Conservation (phyloP, 2,113 vertebrate species). For the Megaptera novaeangliae region DNA sequence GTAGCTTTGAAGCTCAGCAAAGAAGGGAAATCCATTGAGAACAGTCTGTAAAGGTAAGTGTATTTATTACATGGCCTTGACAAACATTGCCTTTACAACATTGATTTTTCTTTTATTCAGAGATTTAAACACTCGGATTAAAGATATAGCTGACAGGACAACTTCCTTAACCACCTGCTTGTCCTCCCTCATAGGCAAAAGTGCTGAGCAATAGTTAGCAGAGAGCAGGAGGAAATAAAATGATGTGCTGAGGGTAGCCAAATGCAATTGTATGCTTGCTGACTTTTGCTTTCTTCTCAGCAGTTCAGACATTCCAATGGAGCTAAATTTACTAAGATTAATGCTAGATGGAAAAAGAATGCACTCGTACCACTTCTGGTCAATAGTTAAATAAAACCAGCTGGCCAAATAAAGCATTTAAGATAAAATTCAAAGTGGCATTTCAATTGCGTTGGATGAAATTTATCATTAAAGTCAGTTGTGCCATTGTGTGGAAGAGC, state of each 20-base stretch:
- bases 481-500: slow-evolving; percentile 25
- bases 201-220: slow-evolving; percentile 72
- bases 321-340: slow-evolving; percentile 77
- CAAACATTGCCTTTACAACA: slow-evolving; percentile 80
- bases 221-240: slow-evolving; percentile 65
- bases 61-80: slow-evolving; percentile 80
- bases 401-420: slow-evolving; percentile 68
- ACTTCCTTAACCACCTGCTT: slow-evolving; percentile 75
- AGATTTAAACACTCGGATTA: slow-evolving; percentile 79
- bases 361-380: slow-evolving; percentile 56
- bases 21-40: slow-evolving; percentile 71
- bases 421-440: slow-evolving; percentile 68
- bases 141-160: slow-evolving; percentile 81
- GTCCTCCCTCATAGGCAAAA: slow-evolving; percentile 59
- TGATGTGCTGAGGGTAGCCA: slow-evolving; percentile 77
- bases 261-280: slow-evolving; percentile 75
- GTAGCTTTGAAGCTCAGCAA: slow-evolving; percentile 60
- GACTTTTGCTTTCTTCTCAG: slow-evolving; percentile 76
- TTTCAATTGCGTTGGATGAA: slow-evolving; percentile 67
- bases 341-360: slow-evolving; percentile 73
- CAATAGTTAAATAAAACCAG: slow-evolving; percentile 74
- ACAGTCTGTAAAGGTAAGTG: slow-evolving; percentile 78
- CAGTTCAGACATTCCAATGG: slow-evolving; percentile 73
- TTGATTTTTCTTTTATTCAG: slow-evolving; percentile 78
- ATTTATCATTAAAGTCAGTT: slow-evolving; percentile 69